These are phyloP conservation scores for Calliphora vomitoria DNA, from an alignment of 2,888 invertebrate species.

Conservation along the genomic window DNA sequence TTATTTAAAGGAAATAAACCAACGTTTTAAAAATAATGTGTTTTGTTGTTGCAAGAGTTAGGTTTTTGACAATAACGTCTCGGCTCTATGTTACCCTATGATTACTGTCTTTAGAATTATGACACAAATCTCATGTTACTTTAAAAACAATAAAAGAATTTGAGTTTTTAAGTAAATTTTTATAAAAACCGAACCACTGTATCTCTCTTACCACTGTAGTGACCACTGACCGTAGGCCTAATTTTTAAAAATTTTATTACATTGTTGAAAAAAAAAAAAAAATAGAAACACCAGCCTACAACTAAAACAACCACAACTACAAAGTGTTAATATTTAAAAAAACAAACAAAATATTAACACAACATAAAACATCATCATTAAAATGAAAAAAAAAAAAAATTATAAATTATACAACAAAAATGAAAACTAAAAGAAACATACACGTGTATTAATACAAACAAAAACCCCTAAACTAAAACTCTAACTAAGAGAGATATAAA, in stretches of 20 bases:
- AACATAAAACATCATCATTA: slow-evolving; percentile 54
- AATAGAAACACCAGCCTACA: neutral
- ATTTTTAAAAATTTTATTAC: slow-evolving; percentile 12
- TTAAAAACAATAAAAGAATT: too few species aligned
- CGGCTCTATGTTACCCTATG: too few species aligned
- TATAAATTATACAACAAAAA: slow-evolving; percentile 12
- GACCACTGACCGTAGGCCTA: slow-evolving; percentile 41
- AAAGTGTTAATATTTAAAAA: slow-evolving; percentile 62
- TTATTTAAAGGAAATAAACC: too few species aligned
- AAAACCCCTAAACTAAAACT: neutral
- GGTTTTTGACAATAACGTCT: too few species aligned
- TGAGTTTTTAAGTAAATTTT: neutral
- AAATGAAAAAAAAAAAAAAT: neutral
- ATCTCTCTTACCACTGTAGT: neutral
- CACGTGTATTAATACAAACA: too few species aligned
- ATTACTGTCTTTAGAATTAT: too few species aligned
- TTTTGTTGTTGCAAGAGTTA: too few species aligned
- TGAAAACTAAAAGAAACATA: neutral
- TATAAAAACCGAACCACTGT: neutral
- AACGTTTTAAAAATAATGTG: too few species aligned
- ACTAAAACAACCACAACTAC: slow-evolving; percentile 16
- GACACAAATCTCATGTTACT: too few species aligned
- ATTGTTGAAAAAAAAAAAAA: neutral
- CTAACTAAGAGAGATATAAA: neutral
- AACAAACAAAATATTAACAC: slow-evolving; percentile 66